Base-by-base conservation (phyloP, 2,113 vertebrate species). In the Willisornis vidua region DNA sequence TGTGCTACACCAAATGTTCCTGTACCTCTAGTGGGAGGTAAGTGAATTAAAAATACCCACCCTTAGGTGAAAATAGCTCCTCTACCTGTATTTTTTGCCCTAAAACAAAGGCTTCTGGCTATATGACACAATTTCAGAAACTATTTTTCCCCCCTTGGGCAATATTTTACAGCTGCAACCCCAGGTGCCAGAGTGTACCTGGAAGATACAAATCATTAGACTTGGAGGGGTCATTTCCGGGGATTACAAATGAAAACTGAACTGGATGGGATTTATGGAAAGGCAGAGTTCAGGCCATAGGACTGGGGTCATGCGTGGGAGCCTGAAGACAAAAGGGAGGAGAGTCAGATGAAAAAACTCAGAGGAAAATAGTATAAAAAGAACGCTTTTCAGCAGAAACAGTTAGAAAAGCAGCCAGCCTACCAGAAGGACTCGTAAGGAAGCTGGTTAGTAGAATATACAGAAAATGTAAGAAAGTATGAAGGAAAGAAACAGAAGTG, bases 31-130 rank as follows among this genome's bases (percentile, higher is more conserved):
- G 68, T 83, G 39, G 48, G 65, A 94, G 41, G 13, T 46, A 87
- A 73, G 15, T 85, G 74, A 91, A 95, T 85, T 89, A 72, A 87
- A 95, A 95, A 79, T 66, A 82, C 31, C 29, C 24, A 71, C 41
- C 19, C 62, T 73, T 67, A 83, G 49, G 82, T 76, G 51, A 85
- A 83, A 91, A 83, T 51, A 85, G 18, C 58, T 87, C 37, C 19
- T 87, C 23, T 85, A 16, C 19, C 41, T 80, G 51, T 85, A 49
- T 39, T 48, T 79, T 8, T n/a, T 92, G 45, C 23, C 18, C 54
- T 94, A 76, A 95, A 87, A 58, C 46, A 85, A 91, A 83, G 24
- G n/a, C 49, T 94, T 76, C 49, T 82, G 37, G 19, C 33, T 75
- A 49, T 62, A 58, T 57, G 45, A 57, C 67, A 83, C 12, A 49